phyloP scores from a whole-genome alignment of 2,113 vertebrate genomes.

The Lampris incognitus region DNA sequence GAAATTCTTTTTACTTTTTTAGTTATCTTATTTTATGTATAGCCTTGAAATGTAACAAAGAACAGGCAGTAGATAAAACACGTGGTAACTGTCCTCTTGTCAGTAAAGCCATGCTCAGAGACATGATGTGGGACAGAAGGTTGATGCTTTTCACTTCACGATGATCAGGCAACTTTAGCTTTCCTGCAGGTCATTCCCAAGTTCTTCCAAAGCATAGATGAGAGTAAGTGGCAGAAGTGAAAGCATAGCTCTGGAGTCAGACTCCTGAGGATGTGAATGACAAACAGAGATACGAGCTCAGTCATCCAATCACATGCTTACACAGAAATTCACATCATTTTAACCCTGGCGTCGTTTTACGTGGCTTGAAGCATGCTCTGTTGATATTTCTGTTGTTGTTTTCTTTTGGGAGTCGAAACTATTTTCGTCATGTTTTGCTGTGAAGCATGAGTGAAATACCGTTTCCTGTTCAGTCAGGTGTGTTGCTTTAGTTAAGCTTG shows the following conservation, averaged over 20 bases:
- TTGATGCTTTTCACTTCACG: background rate
- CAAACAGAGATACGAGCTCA: slow-evolving; percentile 86
- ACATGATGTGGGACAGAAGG: slow-evolving; percentile 32
- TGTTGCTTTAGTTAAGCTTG: slow-evolving; percentile 23
- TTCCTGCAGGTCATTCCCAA: slow-evolving; percentile 71
- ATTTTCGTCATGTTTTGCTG: slow-evolving; percentile 35
- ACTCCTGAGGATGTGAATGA: slow-evolving; percentile 73
- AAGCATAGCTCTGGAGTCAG: slow-evolving; percentile 58
- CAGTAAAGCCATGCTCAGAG: background rate
- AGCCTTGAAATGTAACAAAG: no score
- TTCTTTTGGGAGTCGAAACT: slow-evolving; percentile 50
- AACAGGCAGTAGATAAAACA: no score
- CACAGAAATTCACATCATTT: slow-evolving; percentile 97
- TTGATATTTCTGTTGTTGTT: slow-evolving; percentile 42
- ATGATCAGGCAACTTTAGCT: background rate
- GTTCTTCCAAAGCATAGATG: slow-evolving; percentile 73
- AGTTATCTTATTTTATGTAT: no score
- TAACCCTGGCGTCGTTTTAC: slow-evolving; percentile 85
- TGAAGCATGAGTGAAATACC: slow-evolving; percentile 18
- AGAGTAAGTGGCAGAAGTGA: slow-evolving; percentile 58
- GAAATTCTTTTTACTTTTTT: no score
- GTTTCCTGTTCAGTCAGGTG: slow-evolving; percentile 43
- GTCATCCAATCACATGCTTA: slow-evolving; percentile 91
- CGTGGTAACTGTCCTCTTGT: background rate
- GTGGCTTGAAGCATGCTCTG: slow-evolving; percentile 84